phyloP scores from a whole-genome alignment of 37 sponge, comb jelly and placozoan species.

The Lycopodina hypogea region DNA sequence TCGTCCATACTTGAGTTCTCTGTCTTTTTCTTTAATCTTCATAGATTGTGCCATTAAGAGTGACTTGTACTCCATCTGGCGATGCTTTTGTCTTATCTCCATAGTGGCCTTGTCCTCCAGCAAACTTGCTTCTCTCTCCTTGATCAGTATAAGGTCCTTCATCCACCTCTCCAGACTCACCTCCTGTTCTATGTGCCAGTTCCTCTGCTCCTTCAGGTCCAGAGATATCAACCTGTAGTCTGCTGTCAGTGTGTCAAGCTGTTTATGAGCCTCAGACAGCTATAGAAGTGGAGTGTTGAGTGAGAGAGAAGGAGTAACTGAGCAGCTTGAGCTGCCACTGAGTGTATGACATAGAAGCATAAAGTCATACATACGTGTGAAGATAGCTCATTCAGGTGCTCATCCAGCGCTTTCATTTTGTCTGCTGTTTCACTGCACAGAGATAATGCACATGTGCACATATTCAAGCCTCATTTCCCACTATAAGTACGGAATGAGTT shows the following conservation, averaged over 20 bases:
- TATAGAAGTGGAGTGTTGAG: too few relatives aligned
- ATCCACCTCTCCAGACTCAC: slow-evolving; percentile 23
- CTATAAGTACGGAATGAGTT: background rate
- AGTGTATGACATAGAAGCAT: background rate
- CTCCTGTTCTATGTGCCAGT: background rate
- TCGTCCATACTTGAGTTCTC: slow-evolving; percentile 13
- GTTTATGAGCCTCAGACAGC: slow-evolving; percentile 11
- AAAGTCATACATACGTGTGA: background rate
- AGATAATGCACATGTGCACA: background rate
- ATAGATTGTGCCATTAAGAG: slow-evolving; percentile 35
- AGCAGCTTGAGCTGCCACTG: background rate
- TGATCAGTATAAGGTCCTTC: slow-evolving; percentile 10
- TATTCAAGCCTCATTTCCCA: background rate
- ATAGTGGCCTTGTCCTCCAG: slow-evolving; percentile 74
- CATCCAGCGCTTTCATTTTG: background rate
- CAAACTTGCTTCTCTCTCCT: slow-evolving; percentile 62
- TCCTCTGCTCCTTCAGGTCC: slow-evolving; percentile 4
- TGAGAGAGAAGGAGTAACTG: background rate
- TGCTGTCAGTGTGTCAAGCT: background rate
- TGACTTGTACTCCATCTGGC: slow-evolving; percentile 24
- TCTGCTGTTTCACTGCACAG: slow-evolving; percentile 17
- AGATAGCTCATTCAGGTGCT: slow-evolving; percentile 11
- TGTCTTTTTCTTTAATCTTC: slow-evolving; percentile 68
- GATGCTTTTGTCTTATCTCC: slow-evolving; percentile 62
- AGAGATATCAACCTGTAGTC: background rate